Evolutionary conservation across 2,797 vertebrate species (phyloP), one percentile per base, ranked within the genome.

Genomic region (Brachyalestes nurse): DNA sequence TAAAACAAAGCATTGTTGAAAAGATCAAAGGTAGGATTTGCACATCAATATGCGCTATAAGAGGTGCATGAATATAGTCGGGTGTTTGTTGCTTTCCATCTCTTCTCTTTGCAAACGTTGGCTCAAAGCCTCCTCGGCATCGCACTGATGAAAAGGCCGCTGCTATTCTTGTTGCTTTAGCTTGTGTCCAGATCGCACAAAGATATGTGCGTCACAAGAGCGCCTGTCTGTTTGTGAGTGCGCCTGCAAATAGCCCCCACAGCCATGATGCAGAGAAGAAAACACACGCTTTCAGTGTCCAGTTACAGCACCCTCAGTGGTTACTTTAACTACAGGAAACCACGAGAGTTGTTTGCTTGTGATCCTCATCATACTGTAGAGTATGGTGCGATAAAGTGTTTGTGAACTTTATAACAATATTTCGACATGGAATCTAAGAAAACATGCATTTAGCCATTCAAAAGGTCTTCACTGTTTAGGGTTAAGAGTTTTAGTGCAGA

Each of bases 41-140:
- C 90, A 92, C 87, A 91, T 91, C 88, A 92, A 90, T 86, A 69
- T 66, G 66, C 82, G 82, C 80, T 80, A 85, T 82, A 88, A 86
- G 83, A 87, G 87, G 82, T 80, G 83, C 90, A 84, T 83, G 72
- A 87, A 87, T 83, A 81, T 23, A 17, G 17, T 74, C 21, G 57
- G 25, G 72, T 14, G 42, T 73, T 84, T 81, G 79, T 60, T 77
- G 60, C 72, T 86, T 73, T 65, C 67, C 57, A 45, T 58, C 42
- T 75, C 66, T 75, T 78, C 69, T 76, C 57, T 70, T 73, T 78
- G 67, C 60, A 69, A 83, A 70, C 79, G 75, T 71, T 53, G 82
- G 80, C 81, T 83, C 61, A 73, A 80, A 73, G 80, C 69, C 79
- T 69, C 71, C 79, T 67, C 70, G 21, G 28, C 74, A 67, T 80